Base-by-base conservation (phyloP, 1,140 invertebrate species). In the Trichoplusia ni region DNA sequence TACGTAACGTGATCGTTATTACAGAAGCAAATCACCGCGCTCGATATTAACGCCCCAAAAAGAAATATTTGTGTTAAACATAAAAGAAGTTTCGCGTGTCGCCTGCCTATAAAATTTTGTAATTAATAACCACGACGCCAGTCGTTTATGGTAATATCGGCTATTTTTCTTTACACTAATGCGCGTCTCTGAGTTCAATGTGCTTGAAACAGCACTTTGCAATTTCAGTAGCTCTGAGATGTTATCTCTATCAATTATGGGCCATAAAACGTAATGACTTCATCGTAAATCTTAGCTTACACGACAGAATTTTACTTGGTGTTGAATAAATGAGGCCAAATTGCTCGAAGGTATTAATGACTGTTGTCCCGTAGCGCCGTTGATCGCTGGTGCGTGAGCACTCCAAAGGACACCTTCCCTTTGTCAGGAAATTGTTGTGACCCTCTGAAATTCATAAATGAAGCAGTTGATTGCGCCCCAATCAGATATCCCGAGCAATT, bases 241-340 rank as follows among this genome's bases (percentile, higher is more conserved):
- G 69, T 73, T 88, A 88, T 88, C 85, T 82, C 76, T 86, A 86
- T 85, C 85, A 88, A 88, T 88, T 88, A 88, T 85, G 82, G 85
- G 64, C 82, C 82, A 88, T 88, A 88, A 88, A 88, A 86, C 79
- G 82, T 86, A 88, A 88, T 88, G 85, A 82, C 85, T 88, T 88
- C 85, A 88, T 88, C 85, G 82, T 88, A 88, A 88, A 88, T 88
- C 84, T 88, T 82, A 75, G 78, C 74, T 79, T 85, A 85, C 81
- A 85, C 81, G 84, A 86, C 84, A 88, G 77, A 81, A 85, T 84
- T 83, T 88, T 81, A 77, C 79, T 79, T 74, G 77, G 83, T 86
- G 82, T 79, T 82, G 82, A 85, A 85, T 85, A 88, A 86, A 86
- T 86, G 77, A 77, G 76, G 77, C 79, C 77, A 77, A 85, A 84